Base-by-base conservation (phyloP, 2,113 vertebrate species). In the Corapipo altera region DNA sequence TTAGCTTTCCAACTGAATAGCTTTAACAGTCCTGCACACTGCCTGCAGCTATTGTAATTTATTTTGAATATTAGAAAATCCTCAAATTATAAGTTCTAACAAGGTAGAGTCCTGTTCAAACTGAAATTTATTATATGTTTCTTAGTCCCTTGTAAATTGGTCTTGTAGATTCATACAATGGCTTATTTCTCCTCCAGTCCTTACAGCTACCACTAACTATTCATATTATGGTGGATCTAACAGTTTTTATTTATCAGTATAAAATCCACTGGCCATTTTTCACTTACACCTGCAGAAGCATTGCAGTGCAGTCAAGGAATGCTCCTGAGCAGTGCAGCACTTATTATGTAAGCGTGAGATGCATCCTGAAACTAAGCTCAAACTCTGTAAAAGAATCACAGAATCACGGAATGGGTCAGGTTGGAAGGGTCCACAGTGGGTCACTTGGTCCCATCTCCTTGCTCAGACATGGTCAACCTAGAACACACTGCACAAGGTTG, bases 61-160 rank as follows among this genome's bases (percentile, higher is more conserved):
- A 95, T 93, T 96, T 96, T 84, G 61, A 93, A 77, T 93, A 95
- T 88, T 73, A 93, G 48, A 92, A 97, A 96, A 94, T 69, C 77
- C 64, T 61, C 61, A 52, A 26, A 65, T 94, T 88, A 43, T 95
- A 86, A 83, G 3, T 92, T 96, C 55, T 96, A 92, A 95, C 51
- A 91, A 65, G n/a, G 51, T 75, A 70, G 55, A 75, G n/a, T 72
- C 61, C 64, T 91, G 48, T 90, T 92, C 76, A 85, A 86, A 92
- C 69, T 30, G 41, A 89, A 93, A 81, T 18, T 62, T 62, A 65
- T 92, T 75, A 82, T 48, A 37, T 76, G 35, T 44, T 86, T n/a
- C 21, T 69, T 91, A 65, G 19, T 57, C 28, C 37, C 14, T 72
- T 46, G 23, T 61, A 65, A 85, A 51, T 43, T 37, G 49, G 28